phyloP scores from a whole-genome alignment of 2,888 invertebrate genomes.

The Brachyptera risi region DNA sequence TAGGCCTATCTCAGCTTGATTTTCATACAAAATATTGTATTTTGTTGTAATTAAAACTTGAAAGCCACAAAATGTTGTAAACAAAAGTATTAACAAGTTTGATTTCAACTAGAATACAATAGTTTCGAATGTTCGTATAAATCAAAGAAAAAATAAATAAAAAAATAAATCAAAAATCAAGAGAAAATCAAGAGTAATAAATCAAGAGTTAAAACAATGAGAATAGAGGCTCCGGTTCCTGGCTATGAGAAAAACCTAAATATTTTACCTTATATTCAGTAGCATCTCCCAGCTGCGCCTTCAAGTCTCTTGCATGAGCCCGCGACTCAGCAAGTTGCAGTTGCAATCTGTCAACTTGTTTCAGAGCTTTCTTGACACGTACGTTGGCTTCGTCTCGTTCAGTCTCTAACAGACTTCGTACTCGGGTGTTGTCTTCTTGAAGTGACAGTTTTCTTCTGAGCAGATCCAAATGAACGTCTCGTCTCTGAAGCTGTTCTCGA shows the following conservation, averaged over 20 bases:
- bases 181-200: no score
- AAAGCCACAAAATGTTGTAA: no score
- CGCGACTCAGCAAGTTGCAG: slow-evolving; percentile 78
- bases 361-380: slow-evolving; percentile 72
- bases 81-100: no score
- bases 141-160: no score
- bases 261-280: slow-evolving; percentile 73
- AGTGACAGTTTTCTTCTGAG: slow-evolving; percentile 80
- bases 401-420: slow-evolving; percentile 55
- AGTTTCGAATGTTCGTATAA: no score
- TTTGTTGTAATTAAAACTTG: no score
- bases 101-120: no score
- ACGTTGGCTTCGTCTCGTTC: slow-evolving; percentile 49
- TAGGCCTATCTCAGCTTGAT: no score
- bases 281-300: slow-evolving; percentile 78
- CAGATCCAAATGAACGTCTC: slow-evolving; percentile 87
- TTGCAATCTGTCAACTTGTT: slow-evolving; percentile 77
- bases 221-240: no score
- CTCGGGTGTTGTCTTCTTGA: slow-evolving; percentile 69
- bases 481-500: slow-evolving; percentile 84
- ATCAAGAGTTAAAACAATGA: no score
- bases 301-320: slow-evolving; percentile 74
- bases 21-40: no score
- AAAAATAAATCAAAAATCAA: no score
- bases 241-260: not conserved